Evolutionary conservation across 64 coral and sea anemone species (phyloP).

Genomic region (Platygyra sinensis): DNA sequence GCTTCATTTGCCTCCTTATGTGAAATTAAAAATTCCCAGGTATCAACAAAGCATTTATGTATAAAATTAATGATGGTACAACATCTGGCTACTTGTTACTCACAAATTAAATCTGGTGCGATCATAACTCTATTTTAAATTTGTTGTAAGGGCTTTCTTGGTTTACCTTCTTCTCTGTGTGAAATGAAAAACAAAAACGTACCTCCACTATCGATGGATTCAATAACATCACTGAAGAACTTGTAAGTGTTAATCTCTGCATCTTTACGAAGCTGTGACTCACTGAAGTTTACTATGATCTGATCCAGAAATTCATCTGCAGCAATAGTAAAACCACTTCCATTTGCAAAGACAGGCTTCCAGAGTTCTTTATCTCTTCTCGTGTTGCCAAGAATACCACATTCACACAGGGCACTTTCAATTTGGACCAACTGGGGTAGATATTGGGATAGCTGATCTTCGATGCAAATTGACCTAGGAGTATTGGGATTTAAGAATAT

Average conservation of each 20-base stretch:
- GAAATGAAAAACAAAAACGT: not conserved
- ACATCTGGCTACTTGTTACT: slow-evolving; percentile 26
- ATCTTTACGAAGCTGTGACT: slow-evolving; percentile 26
- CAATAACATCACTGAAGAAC: slow-evolving; percentile 64
- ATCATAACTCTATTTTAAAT: slow-evolving; percentile 5
- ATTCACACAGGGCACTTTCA: slow-evolving; percentile 24
- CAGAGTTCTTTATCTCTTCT: slow-evolving; percentile 24
- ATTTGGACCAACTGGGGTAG: slow-evolving; percentile 53
- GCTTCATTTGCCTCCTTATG: slow-evolving; percentile 34
- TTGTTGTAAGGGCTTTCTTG: not conserved
- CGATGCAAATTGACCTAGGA: slow-evolving; percentile 20
- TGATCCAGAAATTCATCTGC: slow-evolving; percentile 22
- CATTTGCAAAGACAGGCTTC: slow-evolving; percentile 46
- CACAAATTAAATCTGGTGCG: slow-evolving; percentile 31
- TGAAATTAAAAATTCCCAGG: slow-evolving; percentile 20
- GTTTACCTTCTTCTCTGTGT: not conserved
- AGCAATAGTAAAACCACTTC: slow-evolving; percentile 21
- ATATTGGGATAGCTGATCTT: slow-evolving; percentile 42
- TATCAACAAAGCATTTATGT: slow-evolving; percentile 36
- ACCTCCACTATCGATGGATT: slow-evolving; percentile 26
- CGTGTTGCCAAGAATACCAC: slow-evolving; percentile 33
- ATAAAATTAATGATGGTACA: slow-evolving; percentile 11
- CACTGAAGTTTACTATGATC: slow-evolving; percentile 21
- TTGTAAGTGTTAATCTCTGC: slow-evolving; percentile 55
- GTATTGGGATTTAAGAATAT: slow-evolving; percentile 11